phyloP scores from a whole-genome alignment of 2,888 invertebrate genomes.

The Anodontia alba region DNA sequence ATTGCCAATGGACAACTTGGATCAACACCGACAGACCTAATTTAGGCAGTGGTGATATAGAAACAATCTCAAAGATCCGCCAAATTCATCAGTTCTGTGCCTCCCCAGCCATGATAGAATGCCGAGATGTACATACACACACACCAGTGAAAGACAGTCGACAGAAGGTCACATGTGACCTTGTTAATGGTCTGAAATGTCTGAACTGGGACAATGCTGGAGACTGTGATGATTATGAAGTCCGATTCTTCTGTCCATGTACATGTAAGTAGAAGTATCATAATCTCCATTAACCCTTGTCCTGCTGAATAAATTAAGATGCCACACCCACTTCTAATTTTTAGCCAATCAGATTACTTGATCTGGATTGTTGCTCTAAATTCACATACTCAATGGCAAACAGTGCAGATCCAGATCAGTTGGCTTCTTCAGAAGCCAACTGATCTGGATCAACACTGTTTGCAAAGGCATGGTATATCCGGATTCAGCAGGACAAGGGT shows the following conservation, averaged over 20 bases:
- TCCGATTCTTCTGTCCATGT: slow-evolving; percentile 86
- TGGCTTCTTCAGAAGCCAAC: too few relatives aligned
- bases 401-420: too few relatives aligned
- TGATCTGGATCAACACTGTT: too few relatives aligned
- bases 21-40: slow-evolving; percentile 74
- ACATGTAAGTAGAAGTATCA: slow-evolving; percentile 79
- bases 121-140: slow-evolving; percentile 89
- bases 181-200: slow-evolving; percentile 73
- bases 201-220: slow-evolving; percentile 70
- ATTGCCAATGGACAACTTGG: slow-evolving; percentile 81
- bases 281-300: too few relatives aligned
- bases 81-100: slow-evolving; percentile 71
- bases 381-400: too few relatives aligned
- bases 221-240: slow-evolving; percentile 80
- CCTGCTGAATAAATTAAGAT: too few relatives aligned
- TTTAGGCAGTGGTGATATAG: slow-evolving; percentile 78
- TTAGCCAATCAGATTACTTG: too few relatives aligned
- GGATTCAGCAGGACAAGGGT: too few relatives aligned
- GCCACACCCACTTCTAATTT: too few relatives aligned
- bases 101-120: slow-evolving; percentile 88
- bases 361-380: too few relatives aligned
- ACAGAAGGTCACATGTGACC: slow-evolving; percentile 91
- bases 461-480: too few relatives aligned
- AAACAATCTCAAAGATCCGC: slow-evolving; percentile 73
- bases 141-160: slow-evolving; percentile 89